Conservation (phyloP, 1,140 invertebrate genomes). For the Bursaphelenchus mucronatus region DNA sequence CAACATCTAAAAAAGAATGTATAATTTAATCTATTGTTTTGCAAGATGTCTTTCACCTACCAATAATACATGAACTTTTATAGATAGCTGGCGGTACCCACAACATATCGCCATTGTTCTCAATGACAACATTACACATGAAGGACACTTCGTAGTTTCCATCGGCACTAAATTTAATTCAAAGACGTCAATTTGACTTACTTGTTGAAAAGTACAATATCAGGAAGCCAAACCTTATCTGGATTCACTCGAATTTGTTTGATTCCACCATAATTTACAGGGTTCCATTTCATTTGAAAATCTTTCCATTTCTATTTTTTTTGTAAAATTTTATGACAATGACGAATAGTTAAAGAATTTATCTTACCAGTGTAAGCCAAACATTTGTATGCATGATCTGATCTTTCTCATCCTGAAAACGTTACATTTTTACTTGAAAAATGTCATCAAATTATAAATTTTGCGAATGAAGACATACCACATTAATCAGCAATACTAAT, state of each 20-base stretch:
- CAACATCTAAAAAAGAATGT: slow-evolving; percentile 42
- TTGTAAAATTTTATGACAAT: slow-evolving; percentile 40
- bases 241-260: slow-evolving; percentile 86
- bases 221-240: slow-evolving; percentile 99
- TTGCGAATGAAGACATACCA: slow-evolving; percentile 72
- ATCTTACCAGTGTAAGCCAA: slow-evolving; percentile 13
- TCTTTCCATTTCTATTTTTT: slow-evolving; percentile 77
- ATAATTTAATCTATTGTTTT: not conserved
- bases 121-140: slow-evolving; percentile 89
- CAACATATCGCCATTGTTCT: slow-evolving; percentile 80
- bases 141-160: slow-evolving; percentile 94
- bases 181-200: slow-evolving; percentile 67
- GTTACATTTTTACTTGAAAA: not conserved
- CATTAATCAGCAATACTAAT: slow-evolving; percentile 97
- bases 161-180: slow-evolving; percentile 72
- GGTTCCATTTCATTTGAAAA: slow-evolving; percentile 90
- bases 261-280: slow-evolving; percentile 94
- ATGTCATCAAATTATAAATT: no score
- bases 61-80: not conserved
- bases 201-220: slow-evolving; percentile 99
- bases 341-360: not conserved
- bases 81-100: slow-evolving; percentile 65
- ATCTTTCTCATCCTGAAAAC: slow-evolving; percentile 69
- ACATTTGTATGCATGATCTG: slow-evolving; percentile 61
- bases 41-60: slow-evolving; percentile 5